Percentiles rank a stretch among this genome's conserved stretches.
These are phyloP conservation scores for Trimorus sp. DNA, from an alignment of 2,888 invertebrate genomes.

Conservation along the genomic window DNA sequence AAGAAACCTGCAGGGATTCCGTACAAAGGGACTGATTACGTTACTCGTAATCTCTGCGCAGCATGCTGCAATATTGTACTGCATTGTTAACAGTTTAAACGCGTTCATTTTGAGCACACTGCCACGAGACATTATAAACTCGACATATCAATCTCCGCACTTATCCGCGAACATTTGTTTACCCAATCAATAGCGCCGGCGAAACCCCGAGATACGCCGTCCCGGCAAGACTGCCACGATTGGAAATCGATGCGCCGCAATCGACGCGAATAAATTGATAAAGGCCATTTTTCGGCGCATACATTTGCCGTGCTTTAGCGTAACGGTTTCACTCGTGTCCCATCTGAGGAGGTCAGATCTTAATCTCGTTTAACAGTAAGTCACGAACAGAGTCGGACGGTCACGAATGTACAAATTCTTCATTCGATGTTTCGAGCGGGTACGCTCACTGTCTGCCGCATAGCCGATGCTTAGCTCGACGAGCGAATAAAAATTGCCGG, in stretches of 20 bases:
- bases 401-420: conserved; percentile 73
- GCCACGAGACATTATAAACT: too few species aligned
- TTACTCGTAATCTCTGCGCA: too few species aligned
- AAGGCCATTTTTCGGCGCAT: conserved; percentile 35
- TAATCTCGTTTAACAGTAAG: conserved; percentile 74
- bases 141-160: too few species aligned
- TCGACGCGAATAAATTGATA: conserved; percentile 32
- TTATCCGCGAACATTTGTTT: too few species aligned
- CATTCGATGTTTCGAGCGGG: conserved; percentile 60
- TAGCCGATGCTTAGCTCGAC: conserved; percentile 34
- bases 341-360: conserved; percentile 74
- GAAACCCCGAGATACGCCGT: too few species aligned
- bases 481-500: conserved; percentile 44
- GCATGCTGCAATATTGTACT: too few species aligned
- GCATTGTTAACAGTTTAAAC: too few species aligned
- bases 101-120: too few species aligned
- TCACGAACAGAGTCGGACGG: conserved; percentile 73
- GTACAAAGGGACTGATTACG: background rate
- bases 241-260: conserved; percentile 15
- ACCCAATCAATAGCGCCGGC: too few species aligned
- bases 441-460: conserved; percentile 45
- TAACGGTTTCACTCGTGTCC: conserved; percentile 75
- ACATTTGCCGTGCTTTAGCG: conserved; percentile 71
- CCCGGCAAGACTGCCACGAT: background rate
- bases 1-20: conserved; percentile 25